Evolutionary conservation across 2,113 vertebrate genomes (phyloP), one percentile per base, ranked within the genome.

Genomic region (Podilymbus podiceps): DNA sequence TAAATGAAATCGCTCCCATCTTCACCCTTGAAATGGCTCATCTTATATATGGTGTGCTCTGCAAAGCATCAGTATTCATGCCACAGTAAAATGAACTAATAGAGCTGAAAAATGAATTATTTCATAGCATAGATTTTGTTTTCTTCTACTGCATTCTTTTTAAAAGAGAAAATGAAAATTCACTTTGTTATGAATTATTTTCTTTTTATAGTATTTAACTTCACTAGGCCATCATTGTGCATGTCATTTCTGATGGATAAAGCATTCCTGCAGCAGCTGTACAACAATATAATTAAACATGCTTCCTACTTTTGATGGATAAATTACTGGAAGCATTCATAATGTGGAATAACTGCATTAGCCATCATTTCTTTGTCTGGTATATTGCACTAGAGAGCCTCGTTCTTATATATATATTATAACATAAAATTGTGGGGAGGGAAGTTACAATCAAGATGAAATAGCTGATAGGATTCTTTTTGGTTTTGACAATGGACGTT

Each of bases 81-180:
- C 42, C 30, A 63, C 60, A 78, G 62, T 56, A 94, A 92, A 81
- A 25, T 24, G 67, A 79, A 89, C 66, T 94, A 75, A 85, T 88
- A 88, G 2, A 0, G 1, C 44, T 85, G 49, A 82, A 87, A 96
- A 91, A 49, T 31, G 8, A 78, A 74, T 77, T 72, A 77, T 75
- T 81, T 83, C 49, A 40, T 44, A 53, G 33, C 18, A 78, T 7
- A 62, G n/a, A 52, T 52, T 93, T 89, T 30, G 21, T 0, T 6
- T 53, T 49, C 77, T 82, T 33, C 46, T 79, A 20, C 7, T 75
- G 24, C 24, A 42, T 22, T 44, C 49, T 78, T 89, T 82, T 87
- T 66, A 68, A 88, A 96, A 79, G 35, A 49, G 56, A 93, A 89
- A 71, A 95, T 78, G 25, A 85, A 92, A 95, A 87, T 56, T 42